Base-by-base conservation (phyloP, 2,113 vertebrate species). In the Pavo muticus region DNA sequence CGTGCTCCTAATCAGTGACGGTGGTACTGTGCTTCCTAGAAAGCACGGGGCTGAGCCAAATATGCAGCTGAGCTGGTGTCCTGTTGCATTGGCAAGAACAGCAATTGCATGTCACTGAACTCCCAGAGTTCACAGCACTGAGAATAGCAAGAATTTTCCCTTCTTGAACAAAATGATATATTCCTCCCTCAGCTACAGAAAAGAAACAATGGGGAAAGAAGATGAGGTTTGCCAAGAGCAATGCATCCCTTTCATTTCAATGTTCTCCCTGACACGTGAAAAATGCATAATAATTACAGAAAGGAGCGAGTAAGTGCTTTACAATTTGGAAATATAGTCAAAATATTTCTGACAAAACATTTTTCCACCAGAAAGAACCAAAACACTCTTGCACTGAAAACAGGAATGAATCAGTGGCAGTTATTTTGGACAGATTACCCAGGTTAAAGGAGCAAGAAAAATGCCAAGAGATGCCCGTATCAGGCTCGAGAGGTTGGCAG, bases 321-420 rank as follows among this genome's bases (percentile, higher is more conserved):
- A 2, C 29, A 78, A 70, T 83, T 94, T 88, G 85, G 70, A 90
- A 95, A 92, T 78, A 91, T 52, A 94, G 87, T 95, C 84, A 92
- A 96, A 95, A 96, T 94, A 94, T 92, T 96, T 94, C 87, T 87
- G 84, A 84, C 63, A 82, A 84, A 91, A 95, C 27, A 52, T 75
- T 93, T 92, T 92, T 72, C 77, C 59, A 11, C 37, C 67, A 82
- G 89, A 75, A 81, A 91, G 54, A 93, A 60, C 23, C 25, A 86
- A 96, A 81, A 21, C 52, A 69, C 59, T 79, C n/a, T 85, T 93
- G 89, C 59, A 14, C 63, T 92, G 70, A 65, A 93, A 94, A 84
- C 27, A 82, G 44, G 69, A 89, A 69, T 42, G 13, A 94, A 85
- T 84, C 48, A 63, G 67, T 87, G 48, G 11, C 30, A 70, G 67